These are phyloP conservation scores for Tinamus guttatus DNA, from an alignment of 2,113 vertebrate species.

Conservation along the genomic window DNA sequence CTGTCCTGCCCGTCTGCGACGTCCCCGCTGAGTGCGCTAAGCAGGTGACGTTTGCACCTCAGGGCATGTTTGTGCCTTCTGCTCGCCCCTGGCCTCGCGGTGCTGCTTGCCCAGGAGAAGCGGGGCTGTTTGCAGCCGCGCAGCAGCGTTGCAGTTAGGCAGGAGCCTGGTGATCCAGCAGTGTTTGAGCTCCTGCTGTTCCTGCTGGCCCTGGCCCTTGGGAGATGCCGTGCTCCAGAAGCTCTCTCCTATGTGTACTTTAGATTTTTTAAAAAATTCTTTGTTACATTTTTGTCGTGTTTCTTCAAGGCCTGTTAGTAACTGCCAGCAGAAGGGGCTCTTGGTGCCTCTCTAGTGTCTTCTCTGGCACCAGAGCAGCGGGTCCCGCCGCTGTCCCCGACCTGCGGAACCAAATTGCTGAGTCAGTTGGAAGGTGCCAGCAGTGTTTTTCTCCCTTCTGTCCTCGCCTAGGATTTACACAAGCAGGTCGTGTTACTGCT, in stretches of 20 bases:
- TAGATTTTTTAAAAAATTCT: background rate
- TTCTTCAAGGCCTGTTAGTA: background rate
- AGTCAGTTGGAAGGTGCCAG: background rate
- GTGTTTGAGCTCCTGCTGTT: background rate
- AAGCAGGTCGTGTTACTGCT: conserved; percentile 33
- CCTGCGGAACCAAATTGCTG: background rate
- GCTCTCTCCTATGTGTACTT: background rate
- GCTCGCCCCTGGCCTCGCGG: background rate
- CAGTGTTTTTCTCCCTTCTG: conserved; percentile 2
- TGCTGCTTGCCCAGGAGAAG: background rate
- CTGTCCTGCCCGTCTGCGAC: background rate
- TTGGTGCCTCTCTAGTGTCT: background rate
- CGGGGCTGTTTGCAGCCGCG: background rate
- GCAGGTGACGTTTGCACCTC: background rate
- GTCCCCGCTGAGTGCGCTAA: background rate
- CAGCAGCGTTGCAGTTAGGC: background rate
- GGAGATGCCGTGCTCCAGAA: rapidly evolving
- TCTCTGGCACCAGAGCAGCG: background rate
- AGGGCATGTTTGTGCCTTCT: background rate
- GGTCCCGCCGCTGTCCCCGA: background rate
- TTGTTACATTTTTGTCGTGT: rapidly evolving
- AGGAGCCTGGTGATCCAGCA: background rate
- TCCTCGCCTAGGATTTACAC: conserved; percentile 6
- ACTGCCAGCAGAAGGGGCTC: background rate
- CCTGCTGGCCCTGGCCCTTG: background rate